A percentile compares a stretch with the other conserved stretches of the same genome.
Conservation (phyloP, 2,797 vertebrate species). For the Lacerta agilis region DNA sequence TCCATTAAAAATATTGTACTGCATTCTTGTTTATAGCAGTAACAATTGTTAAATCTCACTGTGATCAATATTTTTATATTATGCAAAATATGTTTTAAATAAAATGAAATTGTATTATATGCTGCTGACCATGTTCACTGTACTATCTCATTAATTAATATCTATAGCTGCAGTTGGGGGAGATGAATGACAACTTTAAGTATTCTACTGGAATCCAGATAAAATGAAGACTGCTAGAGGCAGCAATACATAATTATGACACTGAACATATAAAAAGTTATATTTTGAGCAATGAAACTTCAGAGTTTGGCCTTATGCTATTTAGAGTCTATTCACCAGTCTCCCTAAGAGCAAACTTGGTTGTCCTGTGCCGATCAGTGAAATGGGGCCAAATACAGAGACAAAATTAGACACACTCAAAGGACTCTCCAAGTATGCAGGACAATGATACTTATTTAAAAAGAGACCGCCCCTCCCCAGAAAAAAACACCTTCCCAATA, state of each 20-base stretch:
- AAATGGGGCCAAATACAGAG: neutral
- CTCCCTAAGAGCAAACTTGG: neutral
- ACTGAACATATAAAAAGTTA: neutral
- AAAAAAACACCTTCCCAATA: neutral
- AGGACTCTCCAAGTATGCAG: neutral
- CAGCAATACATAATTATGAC: neutral
- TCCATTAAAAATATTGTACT: conserved; percentile 93
- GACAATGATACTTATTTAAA: neutral
- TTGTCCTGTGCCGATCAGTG: neutral
- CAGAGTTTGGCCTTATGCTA: neutral
- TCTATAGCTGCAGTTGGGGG: neutral
- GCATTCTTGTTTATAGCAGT: conserved; percentile 88
- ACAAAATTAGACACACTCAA: neutral
- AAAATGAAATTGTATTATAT: conserved; percentile 90
- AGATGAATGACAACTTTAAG: neutral
- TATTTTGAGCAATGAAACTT: neutral
- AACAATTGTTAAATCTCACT: conserved; percentile 93
- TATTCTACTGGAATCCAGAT: neutral
- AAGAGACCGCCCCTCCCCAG: neutral
- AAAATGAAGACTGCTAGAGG: neutral
- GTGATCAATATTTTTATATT: conserved; percentile 99
- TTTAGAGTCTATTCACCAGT: neutral
- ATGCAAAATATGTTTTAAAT: conserved; percentile 92
- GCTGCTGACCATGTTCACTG: conserved; percentile 63
- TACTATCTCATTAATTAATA: conserved; percentile 9